Base-by-base conservation (phyloP, 2,888 invertebrate genomes). In the Matsumyia berberina region DNA sequence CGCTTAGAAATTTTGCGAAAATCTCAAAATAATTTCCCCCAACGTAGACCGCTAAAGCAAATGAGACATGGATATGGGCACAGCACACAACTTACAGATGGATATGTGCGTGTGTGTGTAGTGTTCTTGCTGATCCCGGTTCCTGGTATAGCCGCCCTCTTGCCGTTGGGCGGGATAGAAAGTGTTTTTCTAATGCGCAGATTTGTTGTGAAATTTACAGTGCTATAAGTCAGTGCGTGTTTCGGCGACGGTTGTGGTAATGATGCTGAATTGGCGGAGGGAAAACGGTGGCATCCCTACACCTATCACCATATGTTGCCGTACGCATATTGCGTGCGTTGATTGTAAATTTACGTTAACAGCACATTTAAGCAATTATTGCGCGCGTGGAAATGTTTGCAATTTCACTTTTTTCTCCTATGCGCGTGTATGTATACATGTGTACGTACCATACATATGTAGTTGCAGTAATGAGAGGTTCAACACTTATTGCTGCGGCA, bases 171-270 rank as follows among this genome's bases (percentile, higher is more conserved):
- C 5, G 58, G 46, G 37, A 12, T 35, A 42, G 44, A 60, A 78
- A 78, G 69, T 70, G 70, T 72, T 72, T 66, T 72, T 57, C 79
- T 79, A 72, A 79, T 79, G 72, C 55, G 60, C 79, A 72, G 79
- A 79, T 79, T 79, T 72, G 70, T 66, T 79, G 64, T 55, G 49
- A 70, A 72, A 79, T 79, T 79, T 79, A 79, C 72, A 79, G 58
- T 49, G 58, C 72, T 57, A 72, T 72, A 79, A 79, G 79, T 72
- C 51, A 37, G 33, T 78, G 53, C 70, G 78, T 77, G 77, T 69
- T 78, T 19, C 31, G 39, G 66, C n/a, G 60, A 31, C 15, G 60
- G 39, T 33, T 33, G 17, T 11, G 51, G 67, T 35, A 8, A 29
- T 15, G 6, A 53, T 29, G 44, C 31, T 33, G 37, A n/a, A 5